A percentile compares a stretch with the other conserved stretches of the same genome.
These are phyloP conservation scores for Remorina albescens DNA, from an alignment of 2,797 vertebrate species.

Conservation along the genomic window DNA sequence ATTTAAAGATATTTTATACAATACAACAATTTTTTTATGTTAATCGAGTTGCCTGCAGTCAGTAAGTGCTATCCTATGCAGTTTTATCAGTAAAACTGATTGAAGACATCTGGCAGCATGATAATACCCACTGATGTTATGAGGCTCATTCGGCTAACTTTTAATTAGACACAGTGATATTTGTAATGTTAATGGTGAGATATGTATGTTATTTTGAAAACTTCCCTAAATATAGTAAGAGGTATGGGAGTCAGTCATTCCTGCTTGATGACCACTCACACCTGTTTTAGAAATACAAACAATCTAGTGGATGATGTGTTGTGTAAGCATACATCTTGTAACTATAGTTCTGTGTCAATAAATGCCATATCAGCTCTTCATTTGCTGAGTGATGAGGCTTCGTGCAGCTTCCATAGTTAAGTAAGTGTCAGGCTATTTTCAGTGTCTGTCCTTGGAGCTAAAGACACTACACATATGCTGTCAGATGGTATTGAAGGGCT, in stretches of 20 bases:
- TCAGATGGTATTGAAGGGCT: conserved; percentile 42
- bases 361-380: conserved; percentile 34
- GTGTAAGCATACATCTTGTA: conserved; percentile 10
- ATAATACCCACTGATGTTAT: conserved; percentile 25
- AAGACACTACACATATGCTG: conserved; percentile 38
- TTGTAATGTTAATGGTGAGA: not conserved
- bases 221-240: not conserved
- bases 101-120: conserved; percentile 22
- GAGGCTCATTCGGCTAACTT: not conserved
- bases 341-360: conserved; percentile 15
- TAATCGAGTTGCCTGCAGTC: not conserved
- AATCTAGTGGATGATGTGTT: not conserved
- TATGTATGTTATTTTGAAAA: not conserved
- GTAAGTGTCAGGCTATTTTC: conserved; percentile 72
- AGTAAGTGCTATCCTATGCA: conserved; percentile 28
- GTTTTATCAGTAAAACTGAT: conserved; percentile 25
- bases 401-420: conserved; percentile 59
- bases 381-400: conserved; percentile 58
- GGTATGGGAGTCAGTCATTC: not conserved
- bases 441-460: conserved; percentile 53
- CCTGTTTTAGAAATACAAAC: not conserved
- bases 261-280: not conserved
- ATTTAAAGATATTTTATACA: conserved; percentile 1
- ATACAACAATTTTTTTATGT: conserved; percentile 3
- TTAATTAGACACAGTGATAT: too few relatives aligned